Conservation (phyloP, 2,888 invertebrate genomes). For the Eurois occulta region DNA sequence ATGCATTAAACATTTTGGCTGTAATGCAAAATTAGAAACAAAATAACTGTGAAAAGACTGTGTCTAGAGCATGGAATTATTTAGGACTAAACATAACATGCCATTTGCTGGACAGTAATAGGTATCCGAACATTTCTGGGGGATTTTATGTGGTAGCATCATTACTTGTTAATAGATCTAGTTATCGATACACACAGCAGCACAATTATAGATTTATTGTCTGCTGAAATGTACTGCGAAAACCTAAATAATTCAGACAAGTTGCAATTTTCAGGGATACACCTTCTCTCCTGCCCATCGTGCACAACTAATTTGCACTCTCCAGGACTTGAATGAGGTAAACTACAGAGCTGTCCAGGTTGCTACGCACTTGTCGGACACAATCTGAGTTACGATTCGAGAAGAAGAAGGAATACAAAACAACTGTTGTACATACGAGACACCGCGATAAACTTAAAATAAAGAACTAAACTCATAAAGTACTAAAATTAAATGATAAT, state of each 20-base stretch:
- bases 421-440: too few relatives aligned
- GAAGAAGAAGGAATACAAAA: too few relatives aligned
- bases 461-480: constrained; percentile 1
- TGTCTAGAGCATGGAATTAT: neutral
- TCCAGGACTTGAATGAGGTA: too few relatives aligned
- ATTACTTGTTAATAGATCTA: neutral
- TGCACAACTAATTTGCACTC: too few relatives aligned
- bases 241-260: neutral
- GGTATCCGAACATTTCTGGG: neutral
- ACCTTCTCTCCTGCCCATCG: too few relatives aligned
- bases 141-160: neutral
- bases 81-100: too few relatives aligned
- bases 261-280: neutral
- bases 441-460: neutral
- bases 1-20: neutral
- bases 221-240: neutral
- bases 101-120: too few relatives aligned
- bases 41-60: neutral
- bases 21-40: neutral
- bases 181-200: neutral
- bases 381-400: too few relatives aligned
- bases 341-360: too few relatives aligned
- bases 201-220: neutral
- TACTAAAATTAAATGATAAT: neutral
- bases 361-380: too few relatives aligned